Percentiles rank a stretch among this genome's conserved stretches.
These are phyloP conservation scores for Orycteropus afer DNA, from an alignment of 2,113 vertebrate species.

Conservation along the genomic window DNA sequence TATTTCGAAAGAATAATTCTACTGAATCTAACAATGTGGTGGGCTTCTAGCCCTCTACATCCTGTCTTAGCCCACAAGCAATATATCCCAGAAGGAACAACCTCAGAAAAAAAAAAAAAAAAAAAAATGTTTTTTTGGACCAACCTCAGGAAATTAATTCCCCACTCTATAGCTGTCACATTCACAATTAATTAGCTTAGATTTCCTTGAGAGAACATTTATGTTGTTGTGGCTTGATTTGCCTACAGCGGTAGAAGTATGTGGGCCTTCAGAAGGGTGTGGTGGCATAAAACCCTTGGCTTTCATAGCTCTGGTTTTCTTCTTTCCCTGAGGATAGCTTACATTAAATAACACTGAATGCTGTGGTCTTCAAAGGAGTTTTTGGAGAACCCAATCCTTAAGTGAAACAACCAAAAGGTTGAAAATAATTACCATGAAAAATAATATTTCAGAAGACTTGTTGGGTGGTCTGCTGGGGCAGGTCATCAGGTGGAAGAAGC, in stretches of 20 bases:
- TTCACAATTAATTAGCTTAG: constrained; percentile 50
- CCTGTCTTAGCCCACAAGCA: constrained; percentile 58
- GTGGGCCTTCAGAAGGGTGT: constrained; percentile 49
- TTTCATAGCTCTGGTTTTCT: constrained; percentile 30
- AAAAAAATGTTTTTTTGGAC: not conserved
- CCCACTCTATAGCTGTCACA: constrained; percentile 28
- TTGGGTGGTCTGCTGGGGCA: constrained; percentile 54
- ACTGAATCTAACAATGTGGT: not conserved
- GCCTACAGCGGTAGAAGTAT: constrained; percentile 45
- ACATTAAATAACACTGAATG: constrained; percentile 38
- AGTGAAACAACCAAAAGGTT: constrained; percentile 69
- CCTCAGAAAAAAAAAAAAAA: not conserved
- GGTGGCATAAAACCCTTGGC: constrained; percentile 40
- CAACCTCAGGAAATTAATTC: constrained; percentile 64
- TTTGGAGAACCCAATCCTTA: constrained; percentile 64
- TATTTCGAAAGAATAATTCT: constrained; percentile 60
- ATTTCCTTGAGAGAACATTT: constrained; percentile 42
- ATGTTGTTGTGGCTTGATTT: constrained; percentile 18
- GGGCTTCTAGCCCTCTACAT: constrained; percentile 31
- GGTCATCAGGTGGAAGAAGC: constrained; percentile 46
- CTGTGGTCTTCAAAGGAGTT: constrained; percentile 61
- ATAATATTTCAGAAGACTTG: constrained; percentile 34
- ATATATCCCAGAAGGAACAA: constrained; percentile 31
- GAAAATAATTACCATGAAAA: constrained; percentile 68
- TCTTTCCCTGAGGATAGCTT: constrained; percentile 46